A percentile compares a stretch with the other conserved stretches of the same genome.
These are phyloP conservation scores for Odontomyia ornata DNA, from an alignment of 2,888 invertebrate genomes.

Conservation along the genomic window DNA sequence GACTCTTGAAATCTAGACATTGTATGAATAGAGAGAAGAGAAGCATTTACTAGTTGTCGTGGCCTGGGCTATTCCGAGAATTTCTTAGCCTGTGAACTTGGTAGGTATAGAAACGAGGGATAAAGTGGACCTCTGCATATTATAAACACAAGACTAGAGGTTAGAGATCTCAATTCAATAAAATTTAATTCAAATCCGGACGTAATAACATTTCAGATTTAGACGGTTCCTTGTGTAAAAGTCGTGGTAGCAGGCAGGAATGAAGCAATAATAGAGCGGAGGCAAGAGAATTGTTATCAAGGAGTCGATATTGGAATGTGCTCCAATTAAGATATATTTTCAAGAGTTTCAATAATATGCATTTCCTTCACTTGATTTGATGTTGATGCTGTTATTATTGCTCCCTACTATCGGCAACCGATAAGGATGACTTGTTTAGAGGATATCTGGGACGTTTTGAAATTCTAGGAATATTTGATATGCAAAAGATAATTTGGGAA, in stretches of 20 bases:
- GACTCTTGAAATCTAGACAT: too few species aligned
- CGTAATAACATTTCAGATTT: constrained; percentile 28
- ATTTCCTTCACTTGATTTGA: not conserved
- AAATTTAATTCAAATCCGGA: constrained; percentile 39
- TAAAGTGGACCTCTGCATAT: not conserved
- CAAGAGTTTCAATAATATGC: not conserved
- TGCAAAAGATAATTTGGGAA: not conserved
- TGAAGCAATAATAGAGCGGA: not conserved
- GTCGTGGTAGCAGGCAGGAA: too few species aligned
- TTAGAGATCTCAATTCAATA: constrained; percentile 37
- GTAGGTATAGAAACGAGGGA: not conserved
- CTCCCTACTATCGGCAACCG: not conserved
- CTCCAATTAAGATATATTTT: not conserved
- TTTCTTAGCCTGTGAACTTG: not conserved
- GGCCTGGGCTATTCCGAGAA: not conserved
- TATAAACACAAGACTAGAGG: not conserved
- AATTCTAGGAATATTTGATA: not conserved
- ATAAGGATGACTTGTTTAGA: not conserved
- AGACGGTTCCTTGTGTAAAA: not conserved
- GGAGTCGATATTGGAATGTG: not conserved
- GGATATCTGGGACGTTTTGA: not conserved
- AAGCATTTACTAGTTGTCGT: not conserved
- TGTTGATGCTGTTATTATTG: too few species aligned
- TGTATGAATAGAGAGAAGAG: not conserved
- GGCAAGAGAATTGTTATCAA: not conserved